Evolutionary conservation across 2,888 invertebrate species (phyloP), one percentile per base, ranked within the genome.

Genomic region (Phlogophora meticulosa): DNA sequence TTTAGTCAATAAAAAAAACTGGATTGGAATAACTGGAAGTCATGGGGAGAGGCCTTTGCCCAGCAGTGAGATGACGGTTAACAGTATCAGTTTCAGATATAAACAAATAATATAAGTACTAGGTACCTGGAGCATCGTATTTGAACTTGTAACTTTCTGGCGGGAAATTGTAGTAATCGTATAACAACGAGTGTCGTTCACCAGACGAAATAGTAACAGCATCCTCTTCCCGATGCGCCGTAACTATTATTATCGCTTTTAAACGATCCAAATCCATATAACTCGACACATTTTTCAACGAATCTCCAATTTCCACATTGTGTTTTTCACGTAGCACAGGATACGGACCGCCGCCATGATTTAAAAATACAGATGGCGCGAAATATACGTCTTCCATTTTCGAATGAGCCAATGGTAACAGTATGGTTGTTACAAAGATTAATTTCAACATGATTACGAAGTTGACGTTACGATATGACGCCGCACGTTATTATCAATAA

Each of bases 311-410:
- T 65, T 85, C 84, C 38, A 78, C 5, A 28, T 90, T 87, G 53
- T 82, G 4, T 73, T 86, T 81, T 49, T 86, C 85, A 13, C 89
- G 86, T 58, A 90, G 65, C 32, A 90, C 81, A 0, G 90, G 90
- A 58, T 81, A 72, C 0, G 90, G 90, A 0, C 90, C 90, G 1
- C 88, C 90, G 52, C 90, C 90, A 72, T 90, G 90, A 76, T 90
- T 90, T 24, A 90, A 52, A 72, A 89, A 90, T 2, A 90, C n/a
- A 0, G 90, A 86, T 56, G 90, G 90, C 69, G 90, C 90, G 64
- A 85, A 81, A 83, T 78, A 84, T 0, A 58, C 53, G 48, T 71
- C 74, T 36, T 49, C 60, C 78, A 76, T 64, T 61, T 49, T 73
- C 0, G 48, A 59, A 72, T 17, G 5, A 4, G 20, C 3, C 1